Evolutionary conservation across 2,888 invertebrate genomes (phyloP), one percentile per base, ranked within the genome.

Genomic region (Criorhina ranunculi): DNA sequence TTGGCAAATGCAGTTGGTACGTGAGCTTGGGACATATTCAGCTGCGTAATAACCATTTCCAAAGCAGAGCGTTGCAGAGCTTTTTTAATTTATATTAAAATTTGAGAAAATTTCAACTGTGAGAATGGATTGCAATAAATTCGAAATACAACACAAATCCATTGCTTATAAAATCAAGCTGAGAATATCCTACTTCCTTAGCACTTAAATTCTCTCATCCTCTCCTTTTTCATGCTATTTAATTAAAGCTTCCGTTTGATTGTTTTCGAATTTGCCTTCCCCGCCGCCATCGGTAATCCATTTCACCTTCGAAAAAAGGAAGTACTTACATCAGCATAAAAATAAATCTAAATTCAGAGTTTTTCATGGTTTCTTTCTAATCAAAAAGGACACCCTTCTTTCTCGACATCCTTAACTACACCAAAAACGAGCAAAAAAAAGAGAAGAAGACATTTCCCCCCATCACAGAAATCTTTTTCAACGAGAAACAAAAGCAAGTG

Each of bases 321-420:
- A 53, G 40, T 60, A 66, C 77, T 67, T 60, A 77, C 73, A 83
- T 83, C 79, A 79, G 79, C 79, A 83, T 83, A 79, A 64, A 73
- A 62, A 83, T 79, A 83, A 79, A 83, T 79, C 79, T 57, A 73
- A 69, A 79, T 69, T 57, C 73, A 49, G 24, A 24, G 55, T 73
- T 79, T 83, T 42, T 51, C 62, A 64, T 73, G 51, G 69, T 67
- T 83, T 83, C 24, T 8, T 51, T 53, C 53, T 82, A 72, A 78
- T 82, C 77, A 82, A 64, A 64, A 40, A 35, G 51, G 49, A 59
- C 64, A 37, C 64, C 44, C 53, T 29, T 40, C 33, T 24, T 19
- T 70, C 70, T 15, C 49, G 29, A 7, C 35, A 60, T 60, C 57
- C 33, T 40, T 24, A 35, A 35, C 19, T 35, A n/a, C 44, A 53